A percentile compares a stretch with the other conserved stretches of the same genome.
phyloP scores from a whole-genome alignment of 2,888 invertebrate species.

The Agelastica alni region DNA sequence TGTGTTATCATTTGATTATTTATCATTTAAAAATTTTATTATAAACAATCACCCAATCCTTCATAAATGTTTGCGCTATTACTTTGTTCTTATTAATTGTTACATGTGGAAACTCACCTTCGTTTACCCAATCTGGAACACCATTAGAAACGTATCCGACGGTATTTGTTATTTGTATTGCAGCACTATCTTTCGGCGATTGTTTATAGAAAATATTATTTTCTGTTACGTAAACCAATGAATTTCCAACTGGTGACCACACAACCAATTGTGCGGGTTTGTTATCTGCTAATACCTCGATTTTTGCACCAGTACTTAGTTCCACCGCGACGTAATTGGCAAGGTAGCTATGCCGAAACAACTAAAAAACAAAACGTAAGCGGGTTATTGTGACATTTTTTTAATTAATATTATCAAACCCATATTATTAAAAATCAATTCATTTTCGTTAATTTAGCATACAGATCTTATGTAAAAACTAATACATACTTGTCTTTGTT shows the following conservation, averaged over 20 bases:
- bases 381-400: no score
- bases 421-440: no score
- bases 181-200: constrained; percentile 45
- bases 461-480: no score
- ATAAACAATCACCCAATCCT: no score
- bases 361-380: constrained; percentile 61
- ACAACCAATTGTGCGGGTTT: constrained; percentile 68
- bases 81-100: no score
- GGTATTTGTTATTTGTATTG: constrained; percentile 66
- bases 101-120: constrained; percentile 71
- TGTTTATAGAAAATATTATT: constrained; percentile 79
- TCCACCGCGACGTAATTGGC: constrained; percentile 76
- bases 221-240: constrained; percentile 70
- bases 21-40: no score
- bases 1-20: no score
- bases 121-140: constrained; percentile 92
- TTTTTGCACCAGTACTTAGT: constrained; percentile 60
- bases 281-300: constrained; percentile 42
- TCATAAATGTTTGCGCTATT: no score
- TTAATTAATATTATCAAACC: no score
- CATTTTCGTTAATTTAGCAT: no score
- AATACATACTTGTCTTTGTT: no score
- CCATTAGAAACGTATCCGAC: constrained; percentile 67
- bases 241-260: constrained; percentile 77
- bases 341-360: constrained; percentile 78